A percentile compares a stretch with the other conserved stretches of the same genome.
These are phyloP conservation scores for Volucella bombylans DNA, from an alignment of 2,888 invertebrate genomes.

Conservation along the genomic window DNA sequence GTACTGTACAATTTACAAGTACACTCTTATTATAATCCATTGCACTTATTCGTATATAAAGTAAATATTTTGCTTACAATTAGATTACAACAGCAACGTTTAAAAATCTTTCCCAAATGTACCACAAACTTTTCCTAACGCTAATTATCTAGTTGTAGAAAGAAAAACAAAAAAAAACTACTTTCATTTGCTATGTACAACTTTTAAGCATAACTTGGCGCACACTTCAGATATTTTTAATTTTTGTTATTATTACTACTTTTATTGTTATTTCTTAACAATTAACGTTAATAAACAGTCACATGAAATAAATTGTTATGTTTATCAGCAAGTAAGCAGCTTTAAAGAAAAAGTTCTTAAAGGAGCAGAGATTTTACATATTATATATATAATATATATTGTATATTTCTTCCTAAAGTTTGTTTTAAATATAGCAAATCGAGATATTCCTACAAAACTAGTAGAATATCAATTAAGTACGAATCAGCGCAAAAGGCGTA, in stretches of 20 bases:
- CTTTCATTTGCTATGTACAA: too few species aligned
- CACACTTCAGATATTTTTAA: constrained; percentile 19
- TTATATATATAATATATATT: background rate
- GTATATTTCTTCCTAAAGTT: too few species aligned
- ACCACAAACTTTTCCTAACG: constrained; percentile 54
- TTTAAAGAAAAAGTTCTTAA: constrained; percentile 9
- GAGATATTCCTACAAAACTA: constrained; percentile 6
- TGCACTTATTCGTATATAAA: constrained; percentile 11
- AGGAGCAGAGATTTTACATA: constrained; percentile 4
- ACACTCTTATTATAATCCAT: constrained; percentile 1
- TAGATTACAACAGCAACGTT: constrained; percentile 51
- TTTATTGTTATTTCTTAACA: constrained; percentile 13
- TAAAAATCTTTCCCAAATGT: constrained; percentile 52
- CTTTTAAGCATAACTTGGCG: too few species aligned
- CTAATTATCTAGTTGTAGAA: constrained; percentile 18
- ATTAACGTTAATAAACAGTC: constrained; percentile 38
- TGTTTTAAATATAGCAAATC: background rate
- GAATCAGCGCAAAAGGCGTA: constrained; percentile 20
- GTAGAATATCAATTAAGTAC: constrained; percentile 7
- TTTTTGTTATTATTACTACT: constrained; percentile 18
- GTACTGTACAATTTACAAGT: background rate
- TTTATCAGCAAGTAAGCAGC: background rate
- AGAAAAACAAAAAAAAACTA: too few species aligned
- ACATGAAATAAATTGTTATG: constrained; percentile 21
- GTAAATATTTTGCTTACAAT: constrained; percentile 17